Evolutionary conservation across 37 sponge, comb jelly and placozoan genomes (phyloP).

Genomic region (Hexactinellida sp.): DNA sequence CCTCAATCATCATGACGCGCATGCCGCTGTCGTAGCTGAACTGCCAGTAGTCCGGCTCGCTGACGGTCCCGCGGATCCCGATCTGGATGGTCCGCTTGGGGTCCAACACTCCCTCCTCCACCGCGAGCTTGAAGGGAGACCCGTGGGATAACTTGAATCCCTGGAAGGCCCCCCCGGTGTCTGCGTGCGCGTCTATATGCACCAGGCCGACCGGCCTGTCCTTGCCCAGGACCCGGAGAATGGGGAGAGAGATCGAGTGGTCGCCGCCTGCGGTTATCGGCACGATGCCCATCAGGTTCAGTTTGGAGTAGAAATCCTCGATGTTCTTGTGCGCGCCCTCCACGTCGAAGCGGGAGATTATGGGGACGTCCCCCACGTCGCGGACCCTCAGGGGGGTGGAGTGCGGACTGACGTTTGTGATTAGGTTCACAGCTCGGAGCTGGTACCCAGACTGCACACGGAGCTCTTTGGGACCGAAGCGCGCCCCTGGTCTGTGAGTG

Average conservation of each 20-base stretch:
- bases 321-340: constrained; percentile 29
- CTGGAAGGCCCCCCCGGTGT: constrained; percentile 22
- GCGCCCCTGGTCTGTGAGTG: constrained; percentile 41
- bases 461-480: constrained; percentile 36
- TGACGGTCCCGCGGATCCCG: constrained; percentile 35
- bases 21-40: constrained; percentile 16
- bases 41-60: constrained; percentile 13
- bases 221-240: constrained; percentile 36
- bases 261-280: constrained; percentile 60
- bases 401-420: constrained; percentile 36
- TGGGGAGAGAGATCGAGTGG: constrained; percentile 49
- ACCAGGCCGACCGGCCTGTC: constrained; percentile 48
- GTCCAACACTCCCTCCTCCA: constrained; percentile 45
- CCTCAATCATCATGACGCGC: not conserved
- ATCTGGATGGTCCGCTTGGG: constrained; percentile 41
- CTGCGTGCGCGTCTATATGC: constrained; percentile 60
- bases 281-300: constrained; percentile 27
- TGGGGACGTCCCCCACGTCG: constrained; percentile 56
- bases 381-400: constrained; percentile 46
- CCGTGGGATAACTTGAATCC: constrained; percentile 57
- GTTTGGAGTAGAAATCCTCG: constrained; percentile 21
- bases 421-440: constrained; percentile 20
- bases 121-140: constrained; percentile 45
- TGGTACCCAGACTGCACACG: constrained; percentile 28
- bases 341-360: constrained; percentile 35